Conservation (phyloP, 2,888 invertebrate genomes). For the Aleiodes testaceus region DNA sequence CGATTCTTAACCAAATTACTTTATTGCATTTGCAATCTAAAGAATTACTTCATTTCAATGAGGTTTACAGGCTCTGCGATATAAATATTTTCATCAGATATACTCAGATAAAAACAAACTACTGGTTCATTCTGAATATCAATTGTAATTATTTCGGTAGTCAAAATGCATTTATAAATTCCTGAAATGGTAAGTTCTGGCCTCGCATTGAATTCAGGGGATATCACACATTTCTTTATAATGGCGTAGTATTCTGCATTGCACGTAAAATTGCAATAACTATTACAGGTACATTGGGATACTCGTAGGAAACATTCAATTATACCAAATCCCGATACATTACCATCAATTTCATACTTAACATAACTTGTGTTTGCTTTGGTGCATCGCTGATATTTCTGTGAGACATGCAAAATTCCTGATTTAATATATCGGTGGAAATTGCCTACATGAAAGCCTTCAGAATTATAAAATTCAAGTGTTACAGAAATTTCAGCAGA, state of each 20-base stretch:
- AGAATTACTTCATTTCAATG: conserved; percentile 21
- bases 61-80: conserved; percentile 17
- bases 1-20: no score
- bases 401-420: conserved; percentile 27
- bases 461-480: conserved; percentile 3
- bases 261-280: conserved; percentile 18
- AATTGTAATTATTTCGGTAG: conserved; percentile 12
- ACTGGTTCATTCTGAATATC: not conserved
- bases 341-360: not conserved
- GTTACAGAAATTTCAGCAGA: not conserved
- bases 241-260: conserved; percentile 13
- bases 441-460: not conserved
- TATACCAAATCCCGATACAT: conserved; percentile 1
- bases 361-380: conserved; percentile 24
- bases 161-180: not conserved
- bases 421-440: conserved; percentile 35
- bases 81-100: not conserved
- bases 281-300: conserved; percentile 20
- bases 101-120: conserved; percentile 25
- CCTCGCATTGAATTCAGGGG: conserved; percentile 4
- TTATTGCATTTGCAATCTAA: no score
- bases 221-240: not conserved
- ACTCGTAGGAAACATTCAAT: conserved; percentile 33
- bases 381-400: conserved; percentile 12
- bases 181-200: not conserved